Evolutionary conservation across 2,113 vertebrate genomes (phyloP).

Genomic region (Hippoglossus stenolepis): DNA sequence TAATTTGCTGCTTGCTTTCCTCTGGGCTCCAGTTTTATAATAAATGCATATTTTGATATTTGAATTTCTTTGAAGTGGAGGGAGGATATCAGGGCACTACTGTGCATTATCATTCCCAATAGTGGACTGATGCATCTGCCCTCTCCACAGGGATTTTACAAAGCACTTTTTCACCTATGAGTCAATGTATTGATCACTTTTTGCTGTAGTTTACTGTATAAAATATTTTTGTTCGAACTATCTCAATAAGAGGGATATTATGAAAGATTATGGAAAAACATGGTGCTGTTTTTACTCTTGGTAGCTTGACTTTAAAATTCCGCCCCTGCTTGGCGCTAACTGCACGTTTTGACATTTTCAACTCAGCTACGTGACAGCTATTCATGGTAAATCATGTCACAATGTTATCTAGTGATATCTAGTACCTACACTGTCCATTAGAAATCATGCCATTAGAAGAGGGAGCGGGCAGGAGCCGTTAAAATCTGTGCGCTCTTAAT

Average conservation of each 20-base stretch:
- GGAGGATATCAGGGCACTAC: neutral
- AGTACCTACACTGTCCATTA: neutral
- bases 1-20: slow-evolving; percentile 2
- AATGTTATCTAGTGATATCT: neutral
- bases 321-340: neutral
- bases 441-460: neutral
- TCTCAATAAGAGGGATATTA: neutral
- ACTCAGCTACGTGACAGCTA: neutral
- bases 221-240: neutral
- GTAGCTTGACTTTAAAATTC: neutral
- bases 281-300: neutral
- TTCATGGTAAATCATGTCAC: slow-evolving; percentile 3
- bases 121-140: neutral
- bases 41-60: neutral
- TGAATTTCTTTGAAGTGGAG: neutral
- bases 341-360: slow-evolving; percentile 31
- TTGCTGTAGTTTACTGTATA: neutral
- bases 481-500: neutral
- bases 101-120: neutral
- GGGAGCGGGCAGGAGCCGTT: neutral
- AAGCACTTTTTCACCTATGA: neutral
- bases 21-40: neutral
- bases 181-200: neutral
- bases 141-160: neutral
- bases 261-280: neutral